Percentiles rank a stretch among this genome's conserved stretches.
These are phyloP conservation scores for Bujurquina vittata DNA, from an alignment of 2,113 vertebrate species.

Conservation along the genomic window DNA sequence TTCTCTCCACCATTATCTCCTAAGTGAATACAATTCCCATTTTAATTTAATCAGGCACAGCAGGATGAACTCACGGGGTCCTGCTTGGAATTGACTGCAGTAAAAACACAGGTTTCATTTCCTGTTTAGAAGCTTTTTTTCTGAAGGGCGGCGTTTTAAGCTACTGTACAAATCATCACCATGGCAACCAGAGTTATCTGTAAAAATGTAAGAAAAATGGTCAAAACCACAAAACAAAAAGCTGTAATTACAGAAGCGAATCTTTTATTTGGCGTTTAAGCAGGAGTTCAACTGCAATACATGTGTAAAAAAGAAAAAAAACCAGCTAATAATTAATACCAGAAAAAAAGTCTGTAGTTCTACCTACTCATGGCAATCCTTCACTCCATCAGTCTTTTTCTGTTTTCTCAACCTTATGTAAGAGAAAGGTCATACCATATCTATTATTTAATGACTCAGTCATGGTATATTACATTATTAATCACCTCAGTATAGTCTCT, in stretches of 20 bases:
- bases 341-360: background rate
- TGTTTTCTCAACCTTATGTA: constrained; percentile 50
- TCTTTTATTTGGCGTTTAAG: constrained; percentile 21
- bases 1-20: constrained; percentile 20
- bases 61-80: constrained; percentile 55
- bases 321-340: background rate
- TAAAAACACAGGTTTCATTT: constrained; percentile 64
- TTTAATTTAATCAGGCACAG: constrained; percentile 67
- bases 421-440: constrained; percentile 73
- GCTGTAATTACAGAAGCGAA: constrained; percentile 27
- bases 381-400: constrained; percentile 37
- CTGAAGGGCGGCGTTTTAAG: constrained; percentile 55
- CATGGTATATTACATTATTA: constrained; percentile 74
- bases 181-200: constrained; percentile 62
- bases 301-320: background rate
- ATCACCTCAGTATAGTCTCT: constrained; percentile 55
- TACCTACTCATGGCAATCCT: background rate
- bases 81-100: constrained; percentile 42
- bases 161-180: constrained; percentile 68
- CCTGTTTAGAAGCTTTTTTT: constrained; percentile 44
- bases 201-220: constrained; percentile 55
- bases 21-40: constrained; percentile 47
- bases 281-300: constrained; percentile 10
- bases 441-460: constrained; percentile 75
- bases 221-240: constrained; percentile 39